Evolutionary conservation across 1,140 invertebrate genomes (phyloP), one percentile per base, ranked within the genome.

Genomic region (Gyrodactylus bullatarudis): DNA sequence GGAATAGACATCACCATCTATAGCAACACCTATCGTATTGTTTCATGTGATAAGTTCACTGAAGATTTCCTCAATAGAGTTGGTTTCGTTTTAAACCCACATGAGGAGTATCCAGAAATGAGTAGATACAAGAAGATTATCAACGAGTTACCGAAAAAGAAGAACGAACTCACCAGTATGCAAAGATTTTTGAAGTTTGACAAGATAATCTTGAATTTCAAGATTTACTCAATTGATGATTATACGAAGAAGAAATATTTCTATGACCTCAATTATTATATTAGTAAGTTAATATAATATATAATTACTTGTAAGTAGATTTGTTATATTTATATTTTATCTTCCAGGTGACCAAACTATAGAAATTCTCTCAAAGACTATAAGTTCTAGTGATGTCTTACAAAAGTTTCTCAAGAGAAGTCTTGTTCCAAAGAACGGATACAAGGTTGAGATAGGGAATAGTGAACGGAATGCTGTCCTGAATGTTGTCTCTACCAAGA

Each of bases 31-130:
- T 89, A 88, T 78, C 87, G 86, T 80, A 87, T 93, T 26, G 85
- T 85, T 0, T 84, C 86, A 75, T 91, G 89, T 78, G 81, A 93
- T 78, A 83, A 85, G 74, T 93, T 91, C 77, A 91, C 89, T 0
- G 81, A 87, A 75, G 85, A 84, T 68, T 92, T 91, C 79, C 80
- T 92, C 1, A 87, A 86, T 78, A 85, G 87, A 71, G 20, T 71
- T 8, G 70, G 70, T 20, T 21, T 71, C 1, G 1, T 23, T 23
- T 21, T 71, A 26, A 69, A 69, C 20, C 1, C 2, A 21, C 0
- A 20, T 26, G 23, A 20, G 19, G 24, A 25, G 26, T 23, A 20
- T n/a, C 25, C 23, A 23, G 1, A 25, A 25, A 21, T 21, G 20
- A 69, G 21, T 2, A 23, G 34, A n/a, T 54, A 16, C 8, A 54